These are phyloP conservation scores for Euphonia xanthogaster DNA, from an alignment of 2,797 vertebrate genomes.

Conservation along the genomic window DNA sequence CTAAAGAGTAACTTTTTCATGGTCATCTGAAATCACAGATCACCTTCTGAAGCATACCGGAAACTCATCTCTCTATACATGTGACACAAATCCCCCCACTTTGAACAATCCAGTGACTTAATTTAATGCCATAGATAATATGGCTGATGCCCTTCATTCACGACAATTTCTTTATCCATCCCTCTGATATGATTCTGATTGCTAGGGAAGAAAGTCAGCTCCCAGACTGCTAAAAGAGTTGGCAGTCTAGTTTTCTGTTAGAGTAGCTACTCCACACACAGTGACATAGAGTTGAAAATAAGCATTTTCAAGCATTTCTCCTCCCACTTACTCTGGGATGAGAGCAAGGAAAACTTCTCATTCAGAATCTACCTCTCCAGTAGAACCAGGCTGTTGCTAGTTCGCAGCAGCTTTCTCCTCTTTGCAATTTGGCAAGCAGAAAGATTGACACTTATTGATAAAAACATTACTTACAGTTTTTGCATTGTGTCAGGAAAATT, in stretches of 20 bases:
- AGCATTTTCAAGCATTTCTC: background rate
- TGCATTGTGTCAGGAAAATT: background rate
- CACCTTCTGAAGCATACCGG: background rate
- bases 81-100: background rate
- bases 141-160: background rate
- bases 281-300: background rate
- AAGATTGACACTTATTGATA: background rate
- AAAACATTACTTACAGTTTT: constrained; percentile 5
- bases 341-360: constrained; percentile 24
- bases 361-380: background rate
- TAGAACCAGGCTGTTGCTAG: background rate
- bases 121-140: background rate
- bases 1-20: background rate
- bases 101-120: background rate
- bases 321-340: background rate
- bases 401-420: background rate
- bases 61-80: background rate
- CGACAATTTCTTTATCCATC: background rate
- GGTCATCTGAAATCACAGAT: background rate
- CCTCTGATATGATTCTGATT: background rate
- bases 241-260: background rate
- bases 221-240: background rate
- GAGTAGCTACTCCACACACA: background rate
- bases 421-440: background rate
- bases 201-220: background rate